Base-by-base conservation (phyloP, 2,797 vertebrate species). In the Melanotaenia nigrans region DNA sequence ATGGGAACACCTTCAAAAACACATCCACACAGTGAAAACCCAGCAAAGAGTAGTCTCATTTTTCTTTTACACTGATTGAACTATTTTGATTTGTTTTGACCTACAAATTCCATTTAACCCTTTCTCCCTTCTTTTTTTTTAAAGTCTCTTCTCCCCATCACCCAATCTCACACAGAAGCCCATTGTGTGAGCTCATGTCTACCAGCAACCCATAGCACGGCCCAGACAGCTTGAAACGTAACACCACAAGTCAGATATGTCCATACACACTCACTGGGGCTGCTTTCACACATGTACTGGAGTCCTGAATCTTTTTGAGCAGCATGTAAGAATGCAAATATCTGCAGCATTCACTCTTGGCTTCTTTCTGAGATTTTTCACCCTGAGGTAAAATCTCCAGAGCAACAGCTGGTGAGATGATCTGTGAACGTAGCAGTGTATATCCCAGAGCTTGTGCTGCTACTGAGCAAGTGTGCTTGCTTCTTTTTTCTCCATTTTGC, bases 151-250 rank as follows among this genome's bases (percentile, higher is more conserved):
- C 64, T 76, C 61, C 20, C 25, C 78, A 63, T 86, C 76, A 62
- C 28, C 45, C 64, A 9, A 33, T 55, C 74, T 60, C 68, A 81
- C 81, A 91, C 83, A 92, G 83, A 83, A 84, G 81, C 73, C 85
- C 79, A 79, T 92, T 90, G 91, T 91, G 56, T 76, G 77, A 87
- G 73, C 65, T 88, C 64, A 74, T 45, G 25, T 86, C 85, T 76
- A 74, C 60, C 60, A 80, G 70, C 59, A 55, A 30, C 65, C 70
- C 54, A 32, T 24, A 62, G 54, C 38, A n/a, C 28, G 16, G 58
- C 63, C 28, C 68, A 77, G 79, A 74, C 71, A 61, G 80, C 86
- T 80, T 65, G 57, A 85, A 82, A 75, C 9, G 18, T 38, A 74
- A 62, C 53, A 38, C 72, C 59, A 70, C 57, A 79, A 82, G 65